phyloP scores from a whole-genome alignment of 2,113 vertebrate species.

The Lampris megalopsis region DNA sequence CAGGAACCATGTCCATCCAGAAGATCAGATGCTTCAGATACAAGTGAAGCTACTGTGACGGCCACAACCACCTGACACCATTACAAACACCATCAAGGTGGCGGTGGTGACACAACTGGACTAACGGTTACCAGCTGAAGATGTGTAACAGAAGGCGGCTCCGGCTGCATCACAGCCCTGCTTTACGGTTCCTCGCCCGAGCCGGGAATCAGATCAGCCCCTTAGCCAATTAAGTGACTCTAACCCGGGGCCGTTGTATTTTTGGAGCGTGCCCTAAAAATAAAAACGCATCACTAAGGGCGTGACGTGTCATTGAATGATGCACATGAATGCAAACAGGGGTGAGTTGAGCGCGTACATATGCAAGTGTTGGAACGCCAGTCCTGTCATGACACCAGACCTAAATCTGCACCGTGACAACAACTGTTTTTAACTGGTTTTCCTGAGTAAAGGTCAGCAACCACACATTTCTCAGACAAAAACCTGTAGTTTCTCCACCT shows the following conservation, averaged over 20 bases:
- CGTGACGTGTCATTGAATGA: constrained; percentile 26
- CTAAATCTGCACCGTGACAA: no score
- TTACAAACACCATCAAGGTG: constrained; percentile 12
- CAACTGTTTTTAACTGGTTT: no score
- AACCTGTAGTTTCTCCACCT: no score
- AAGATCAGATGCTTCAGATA: constrained; percentile 2
- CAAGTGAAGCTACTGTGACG: neutral
- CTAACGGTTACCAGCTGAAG: constrained; percentile 1
- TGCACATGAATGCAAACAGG: no score
- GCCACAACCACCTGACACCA: constrained; percentile 17
- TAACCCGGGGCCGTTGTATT: constrained; percentile 50
- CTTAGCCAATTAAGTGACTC: constrained; percentile 56
- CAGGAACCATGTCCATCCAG: neutral
- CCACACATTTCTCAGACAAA: neutral
- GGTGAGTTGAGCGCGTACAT: no score
- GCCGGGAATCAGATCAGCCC: constrained; percentile 56
- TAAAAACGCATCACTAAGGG: constrained; percentile 45
- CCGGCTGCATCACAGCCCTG: constrained; percentile 19
- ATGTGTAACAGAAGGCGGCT: constrained; percentile 31
- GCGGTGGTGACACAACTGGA: constrained; percentile 28
- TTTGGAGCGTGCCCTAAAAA: constrained; percentile 61
- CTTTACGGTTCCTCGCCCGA: neutral
- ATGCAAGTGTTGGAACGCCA: no score
- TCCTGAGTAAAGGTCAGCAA: neutral
- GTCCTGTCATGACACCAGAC: no score